Base-by-base conservation (phyloP, 2,888 invertebrate genomes). In the Dolichopus griseipennis region DNA sequence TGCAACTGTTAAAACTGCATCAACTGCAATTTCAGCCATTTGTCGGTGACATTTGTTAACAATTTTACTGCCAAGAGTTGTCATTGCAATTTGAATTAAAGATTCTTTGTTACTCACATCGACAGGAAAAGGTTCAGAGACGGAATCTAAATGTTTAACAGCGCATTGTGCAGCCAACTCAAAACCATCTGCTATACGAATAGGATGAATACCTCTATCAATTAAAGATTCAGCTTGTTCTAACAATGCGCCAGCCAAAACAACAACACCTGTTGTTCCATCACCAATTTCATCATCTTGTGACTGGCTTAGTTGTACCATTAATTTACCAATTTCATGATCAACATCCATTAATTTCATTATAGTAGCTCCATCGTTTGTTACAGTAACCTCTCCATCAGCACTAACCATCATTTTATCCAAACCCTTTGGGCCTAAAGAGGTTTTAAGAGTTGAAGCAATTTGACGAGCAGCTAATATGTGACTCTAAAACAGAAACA, bases 231-330 rank as follows among this genome's bases (percentile, higher is more conserved):
- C 93, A 0, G 99, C 97, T 80, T 98, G 96, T 78, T 99, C 98
- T 68, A 99, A 80, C 2, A 99, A 84, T 2, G 98, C 95, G 77
- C 87, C 90, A 72, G 89, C 89, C 69, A 90, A 78, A 0, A 90
- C 89, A 21, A 99, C 98, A 73, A 99, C 99, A 15, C 98, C 98
- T 10, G 99, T 99, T 1, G 99, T 99, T 65, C 99, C 99, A 84
- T 99, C 99, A 61, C 98, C 98, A 76, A 99, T 97, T 84, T 99
- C 99, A 83, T 98, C 97, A 80, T 99, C 99, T 82, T 99, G 99
- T 68, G 97, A 97, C 82, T 98, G 97, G 34, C 97, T 96, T 69
- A 99, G 82, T 79, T 99, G 96, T 33, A 99, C 99, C 88, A 99
- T 90, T 66, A 99, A 84, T 81, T 97, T 99, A 61, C 96, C 98